Percentiles rank a stretch among this genome's conserved stretches.
Conservation (phyloP, 2,888 invertebrate species). For the Liopterus haemorrhoidalis region DNA sequence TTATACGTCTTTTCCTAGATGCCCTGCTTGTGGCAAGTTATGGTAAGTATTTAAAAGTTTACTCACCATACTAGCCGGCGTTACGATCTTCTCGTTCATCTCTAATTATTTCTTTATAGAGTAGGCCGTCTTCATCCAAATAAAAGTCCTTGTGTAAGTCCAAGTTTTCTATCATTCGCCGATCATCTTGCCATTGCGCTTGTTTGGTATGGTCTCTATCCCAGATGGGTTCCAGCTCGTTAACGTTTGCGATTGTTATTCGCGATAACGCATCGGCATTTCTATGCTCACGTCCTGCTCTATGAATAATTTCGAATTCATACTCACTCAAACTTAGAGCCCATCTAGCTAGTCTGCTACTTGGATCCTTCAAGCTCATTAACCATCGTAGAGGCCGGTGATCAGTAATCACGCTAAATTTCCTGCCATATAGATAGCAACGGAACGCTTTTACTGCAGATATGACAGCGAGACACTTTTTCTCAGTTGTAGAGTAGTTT, state of each 20-base stretch:
- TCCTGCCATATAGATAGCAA: conserved; percentile 31
- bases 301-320: conserved; percentile 10
- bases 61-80: conserved; percentile 4
- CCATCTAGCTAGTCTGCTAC: conserved; percentile 28
- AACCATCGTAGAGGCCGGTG: conserved; percentile 30
- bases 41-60: conserved; percentile 29
- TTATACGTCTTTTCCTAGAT: conserved; percentile 32
- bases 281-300: conserved; percentile 5
- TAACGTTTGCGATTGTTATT: neutral
- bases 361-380: conserved; percentile 24
- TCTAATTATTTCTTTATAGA: conserved; percentile 15
- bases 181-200: too few species aligned
- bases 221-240: conserved; percentile 7
- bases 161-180: too few species aligned
- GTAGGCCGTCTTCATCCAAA: conserved; percentile 18
- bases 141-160: conserved; percentile 20
- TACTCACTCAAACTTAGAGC: conserved; percentile 11
- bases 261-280: conserved; percentile 13
- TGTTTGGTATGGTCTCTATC: conserved; percentile 12
- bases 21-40: conserved; percentile 31
- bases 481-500: conserved; percentile 30
- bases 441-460: conserved; percentile 30
- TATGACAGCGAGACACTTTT: conserved; percentile 31
- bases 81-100: conserved; percentile 7
- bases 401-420: conserved; percentile 32